Base-by-base conservation (phyloP, 2,113 vertebrate genomes). In the Anguilla rostrata region DNA sequence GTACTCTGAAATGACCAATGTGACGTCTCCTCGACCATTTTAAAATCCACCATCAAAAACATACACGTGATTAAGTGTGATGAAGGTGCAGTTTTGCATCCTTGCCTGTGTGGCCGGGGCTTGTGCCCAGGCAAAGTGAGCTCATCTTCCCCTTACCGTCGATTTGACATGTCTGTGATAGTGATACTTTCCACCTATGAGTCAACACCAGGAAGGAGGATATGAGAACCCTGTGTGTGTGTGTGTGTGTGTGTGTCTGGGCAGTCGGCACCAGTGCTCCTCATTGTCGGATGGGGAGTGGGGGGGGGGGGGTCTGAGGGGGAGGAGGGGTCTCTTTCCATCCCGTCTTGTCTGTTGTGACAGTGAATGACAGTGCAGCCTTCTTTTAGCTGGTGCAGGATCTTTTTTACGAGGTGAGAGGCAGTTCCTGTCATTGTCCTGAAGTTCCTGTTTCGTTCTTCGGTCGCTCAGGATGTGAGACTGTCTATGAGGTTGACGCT, bases 351-450 rank as follows among this genome's bases (percentile, higher is more conserved):
- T 56, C n/a, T 71, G 81, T 56, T 84, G 43, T 66, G 85, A 56
- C 60, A 82, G 43, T n/a, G 29, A 43, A 29, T 84, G 41, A 34
- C 29, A 75, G 71, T 3, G 26, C n/a, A 34, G 71, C 56, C 29
- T 63, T 53, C 71, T 39, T 39, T 20, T 22, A 81, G 79, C 39
- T 71, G 66, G 84, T 90, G 34, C 83, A 81, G 11, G 85, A 88
- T 26, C 89, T 88, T 87, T 53, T 84, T 79, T 71, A 90, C 83
- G 90, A 91, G 90, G 87, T 86, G 89, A 91, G 84, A 90, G 87
- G 85, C 88, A 90, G 91, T 94, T 96, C 95, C 95, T 95, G 90
- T 89, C 89, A 94, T 95, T 96, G 95, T 96, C 89, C 46, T 53
- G 0, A 39, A 22, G 87, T 95, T 96, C 92, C 92, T 91, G 87